Evolutionary conservation across 1,140 invertebrate species (phyloP), one percentile per base, ranked within the genome.

Genomic region (Pentalonia nigronervosa): DNA sequence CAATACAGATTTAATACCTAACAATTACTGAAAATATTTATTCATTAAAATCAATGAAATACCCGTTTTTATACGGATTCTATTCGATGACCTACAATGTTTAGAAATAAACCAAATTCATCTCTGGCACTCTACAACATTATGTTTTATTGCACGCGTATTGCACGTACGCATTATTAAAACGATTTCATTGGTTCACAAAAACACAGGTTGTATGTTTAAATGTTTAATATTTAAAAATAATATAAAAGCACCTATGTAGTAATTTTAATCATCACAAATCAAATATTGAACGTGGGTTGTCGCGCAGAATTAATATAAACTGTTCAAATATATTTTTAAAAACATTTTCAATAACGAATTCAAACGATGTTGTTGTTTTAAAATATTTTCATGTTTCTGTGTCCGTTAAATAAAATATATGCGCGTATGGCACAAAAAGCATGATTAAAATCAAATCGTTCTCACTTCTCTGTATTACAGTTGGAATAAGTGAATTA

Each of bases 241-340:
- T n/a, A n/a, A 30, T 67, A 67, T 30, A 14, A n/a, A 14, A n/a
- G 30, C n/a, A 67, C 60, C 30, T 30, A 25, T 11, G 9, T 67
- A 30, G 60, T 67, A 67, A n/a, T n/a, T 67, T 67, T 67, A 67
- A 67, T 67, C 60, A 67, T 67, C 60, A n/a, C 60, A 67, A 67
- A 67, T 67, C 30, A 67, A 67, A 67, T 67, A 67, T 67, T 67
- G 60, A 67, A 67, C 30, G 9, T 67, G 23, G 60, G 11, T 67
- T 67, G 60, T 67, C 3, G 30, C 0, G 30, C 11, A 30, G 30
- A 67, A 67, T 67, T 67, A n/a, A 67, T 67, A 67, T 67, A 14
- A 30, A 30, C 14, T 67, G 60, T 67, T 67, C 60, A 67, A 67
- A 67, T n/a, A 60, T 30, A 25, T 60, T 60, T 60, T 25, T 25